Conservation (phyloP, 2,888 invertebrate species). For the Aporophyla lueneburgensis region DNA sequence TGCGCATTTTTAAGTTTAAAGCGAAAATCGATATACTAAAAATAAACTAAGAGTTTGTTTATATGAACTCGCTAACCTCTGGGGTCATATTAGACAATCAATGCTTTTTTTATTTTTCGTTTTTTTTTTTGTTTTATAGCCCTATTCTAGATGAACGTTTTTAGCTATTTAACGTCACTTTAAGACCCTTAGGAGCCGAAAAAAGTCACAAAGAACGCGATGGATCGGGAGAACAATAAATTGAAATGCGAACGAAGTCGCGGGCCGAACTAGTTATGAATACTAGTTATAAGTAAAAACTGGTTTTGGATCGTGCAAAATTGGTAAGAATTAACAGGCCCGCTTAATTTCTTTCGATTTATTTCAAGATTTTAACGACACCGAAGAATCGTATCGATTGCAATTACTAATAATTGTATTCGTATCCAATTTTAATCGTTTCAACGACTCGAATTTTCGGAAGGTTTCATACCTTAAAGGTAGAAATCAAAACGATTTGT, state of each 20-base stretch:
- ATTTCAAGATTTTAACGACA: conserved; percentile 16
- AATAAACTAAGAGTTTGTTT: too few species aligned
- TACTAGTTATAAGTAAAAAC: not conserved
- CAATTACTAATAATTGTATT: conserved; percentile 34
- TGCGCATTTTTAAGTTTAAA: conserved; percentile 6
- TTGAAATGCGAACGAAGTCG: too few species aligned
- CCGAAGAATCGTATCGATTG: conserved; percentile 5
- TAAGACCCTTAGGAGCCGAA: too few species aligned
- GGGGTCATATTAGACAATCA: too few species aligned
- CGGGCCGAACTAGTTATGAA: not conserved
- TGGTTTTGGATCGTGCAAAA: conserved; percentile 7
- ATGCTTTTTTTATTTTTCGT: too few species aligned
- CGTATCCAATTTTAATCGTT: conserved; percentile 22
- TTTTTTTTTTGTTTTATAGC: too few species aligned
- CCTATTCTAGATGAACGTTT: too few species aligned
- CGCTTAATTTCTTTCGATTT: conserved; percentile 25
- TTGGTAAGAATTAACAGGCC: conserved; percentile 11
- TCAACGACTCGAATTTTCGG: not conserved
- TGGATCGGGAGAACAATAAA: too few species aligned
- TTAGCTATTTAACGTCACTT: too few species aligned
- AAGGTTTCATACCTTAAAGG: conserved; percentile 5
- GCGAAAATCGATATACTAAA: conserved; percentile 2
- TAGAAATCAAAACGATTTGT: conserved; percentile 13
- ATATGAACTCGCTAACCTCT: too few species aligned
- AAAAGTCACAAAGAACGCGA: too few species aligned